Evolutionary conservation across 2,113 vertebrate species (phyloP), one percentile per base, ranked within the genome.

Genomic region (Nothoprocta perdicaria): DNA sequence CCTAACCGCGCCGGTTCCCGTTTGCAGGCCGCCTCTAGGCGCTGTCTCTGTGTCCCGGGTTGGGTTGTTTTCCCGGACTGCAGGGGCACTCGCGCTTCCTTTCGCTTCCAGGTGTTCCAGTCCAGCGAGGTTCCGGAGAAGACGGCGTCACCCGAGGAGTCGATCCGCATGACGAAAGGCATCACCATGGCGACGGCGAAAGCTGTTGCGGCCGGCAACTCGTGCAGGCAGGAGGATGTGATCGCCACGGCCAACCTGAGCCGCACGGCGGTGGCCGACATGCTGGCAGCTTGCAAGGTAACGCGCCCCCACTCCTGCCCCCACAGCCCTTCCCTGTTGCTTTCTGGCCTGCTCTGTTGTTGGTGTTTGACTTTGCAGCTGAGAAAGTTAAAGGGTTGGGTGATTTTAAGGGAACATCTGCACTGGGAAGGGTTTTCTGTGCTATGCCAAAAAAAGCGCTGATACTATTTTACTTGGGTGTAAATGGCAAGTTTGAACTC

Each of bases 131-230:
- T 98, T 94, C 99, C 99, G 69, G 99, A 99, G 69, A 99, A 98
- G 98, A 97, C 96, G 58, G 98, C 98, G 67, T 98, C 98, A 76
- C 99, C 99, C 19, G 99, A 99, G 90, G 99, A 99, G 95, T 99
- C 99, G 31, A 99, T 99, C 84, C 98, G 99, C 72, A 99, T 99
- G 98, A 99, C 99, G 46, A 99, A 99, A 98, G 99, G 99, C 89
- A 99, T 99, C 98, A 99, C 99, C 94, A 97, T 98, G 93, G 99
- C 99, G 90, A 99, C 99, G 6, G 98, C 99, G 97, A 99, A 99
- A 97, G 99, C 99, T 1, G 99, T 99, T 86, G 99, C 99, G n/a
- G 98, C 99, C 6, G 99, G 99, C 67, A 99, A 99, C 97, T 99
- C 99, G 0, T 98, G 98, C 88, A 98, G 99, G 91, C 99, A 99